Base-by-base conservation (phyloP, 30 jellyfish, hydroid and myxozoan species). In the Aurelia aurita complex sp. Pacific region DNA sequence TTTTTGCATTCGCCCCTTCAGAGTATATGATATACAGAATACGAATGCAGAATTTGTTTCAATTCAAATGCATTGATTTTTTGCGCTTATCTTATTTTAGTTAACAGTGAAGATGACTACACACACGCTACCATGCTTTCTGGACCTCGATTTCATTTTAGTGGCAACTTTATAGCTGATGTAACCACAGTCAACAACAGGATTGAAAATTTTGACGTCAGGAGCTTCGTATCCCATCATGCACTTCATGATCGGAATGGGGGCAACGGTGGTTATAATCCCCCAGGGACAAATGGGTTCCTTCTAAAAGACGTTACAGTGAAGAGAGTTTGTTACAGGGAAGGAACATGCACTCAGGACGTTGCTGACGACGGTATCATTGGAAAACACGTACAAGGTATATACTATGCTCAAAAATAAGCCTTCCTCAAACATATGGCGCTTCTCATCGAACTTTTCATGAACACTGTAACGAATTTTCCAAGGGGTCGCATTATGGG, bases 61-160 rank as follows among this genome's bases (percentile, higher is more conserved):
- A n/a, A n/a, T 6, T 46, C 57, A 2, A 5, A 5, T 46, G 1
- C 57, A 2, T 46, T 46, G 57, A 46, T n/a, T 46, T 9, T 2
- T 46, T 46, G 14, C 14, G 0, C 1, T 46, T 46, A 46, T 46
- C 14, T 46, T 46, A 46, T 46, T 46, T 46, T 5, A 46, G 57
- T 46, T 46, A 9, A 46, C 14, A 46, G 57, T 46, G 57, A 46
- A 46, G 57, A 74, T 18, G 88, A 51, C 32, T 38, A 34, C 13
- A 35, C 17, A 17, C 63, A 55, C 81, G 50, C 64, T 52, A 69
- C 92, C n/a, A 12, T 83, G 75, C 83, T 83, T 12, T 29, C 23
- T 50, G 82, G 83, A 13, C 92, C 92, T 40, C 92, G 92, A 6
- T n/a, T 83, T 11, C 92, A 83, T 51, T 83, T 83, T 75, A 52